phyloP scores from a whole-genome alignment of 2,888 invertebrate species.

The Cheiracanthium punctorium region DNA sequence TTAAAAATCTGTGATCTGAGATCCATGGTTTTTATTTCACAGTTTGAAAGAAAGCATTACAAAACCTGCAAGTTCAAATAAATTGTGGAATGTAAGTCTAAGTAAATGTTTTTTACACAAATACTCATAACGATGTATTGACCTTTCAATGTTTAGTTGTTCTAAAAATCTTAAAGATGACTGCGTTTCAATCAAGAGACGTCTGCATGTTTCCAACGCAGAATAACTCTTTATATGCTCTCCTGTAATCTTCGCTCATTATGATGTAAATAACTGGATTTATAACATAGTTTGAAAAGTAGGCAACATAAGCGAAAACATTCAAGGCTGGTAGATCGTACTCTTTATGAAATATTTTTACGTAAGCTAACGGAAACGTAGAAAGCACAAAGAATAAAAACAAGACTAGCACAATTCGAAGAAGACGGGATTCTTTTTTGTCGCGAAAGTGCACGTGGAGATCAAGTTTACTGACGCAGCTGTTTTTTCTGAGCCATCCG shows the following conservation, averaged over 20 bases:
- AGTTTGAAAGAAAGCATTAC: no score
- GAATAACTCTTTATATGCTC: slow-evolving; percentile 81
- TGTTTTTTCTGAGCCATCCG: background rate
- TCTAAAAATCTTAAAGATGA: no score
- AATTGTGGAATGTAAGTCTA: no score
- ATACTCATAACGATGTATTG: no score
- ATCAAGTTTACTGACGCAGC: background rate
- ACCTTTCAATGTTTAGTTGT: no score
- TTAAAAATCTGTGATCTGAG: no score
- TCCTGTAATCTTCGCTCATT: slow-evolving; percentile 92
- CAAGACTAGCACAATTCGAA: slow-evolving; percentile 89
- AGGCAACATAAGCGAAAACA: slow-evolving; percentile 85
- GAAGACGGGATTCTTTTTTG: slow-evolving; percentile 39
- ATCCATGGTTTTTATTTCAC: no score
- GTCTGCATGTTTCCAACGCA: background rate
- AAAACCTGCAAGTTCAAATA: no score
- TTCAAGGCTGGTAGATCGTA: slow-evolving; percentile 80
- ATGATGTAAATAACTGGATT: slow-evolving; percentile 95
- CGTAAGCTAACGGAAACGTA: slow-evolving; percentile 92
- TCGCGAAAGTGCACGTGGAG: background rate
- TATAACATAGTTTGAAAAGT: slow-evolving; percentile 91
- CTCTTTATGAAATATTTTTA: slow-evolving; percentile 88
- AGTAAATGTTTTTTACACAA: no score
- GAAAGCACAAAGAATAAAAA: slow-evolving; percentile 92
- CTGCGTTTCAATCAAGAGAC: no score